phyloP scores from a whole-genome alignment of 2,888 invertebrate genomes.

The Allophyes oxyacanthae region DNA sequence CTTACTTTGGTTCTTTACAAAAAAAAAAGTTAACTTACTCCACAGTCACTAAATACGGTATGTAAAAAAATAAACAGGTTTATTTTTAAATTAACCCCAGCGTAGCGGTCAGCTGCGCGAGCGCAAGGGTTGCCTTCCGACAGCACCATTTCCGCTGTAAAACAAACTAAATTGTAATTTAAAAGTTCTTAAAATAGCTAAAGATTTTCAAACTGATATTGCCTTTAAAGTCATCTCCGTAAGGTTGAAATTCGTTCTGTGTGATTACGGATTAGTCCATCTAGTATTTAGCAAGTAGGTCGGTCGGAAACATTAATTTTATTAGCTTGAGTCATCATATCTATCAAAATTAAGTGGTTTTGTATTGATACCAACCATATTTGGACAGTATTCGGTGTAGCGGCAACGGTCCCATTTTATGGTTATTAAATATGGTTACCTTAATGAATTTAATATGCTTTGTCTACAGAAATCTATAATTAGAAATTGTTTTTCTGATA shows the following conservation, averaged over 20 bases:
- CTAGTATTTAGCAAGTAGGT: constrained; percentile 53
- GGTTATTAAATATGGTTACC: constrained; percentile 41
- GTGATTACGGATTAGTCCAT: constrained; percentile 6
- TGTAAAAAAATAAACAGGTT: constrained; percentile 46
- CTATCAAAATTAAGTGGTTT: constrained; percentile 52
- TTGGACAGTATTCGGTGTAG: constrained; percentile 27
- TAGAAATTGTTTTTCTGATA: neutral
- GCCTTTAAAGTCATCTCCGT: neutral
- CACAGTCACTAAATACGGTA: constrained; percentile 40
- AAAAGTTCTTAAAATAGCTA: constrained; percentile 50
- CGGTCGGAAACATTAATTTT: constrained; percentile 53
- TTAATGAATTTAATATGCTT: constrained; percentile 34
- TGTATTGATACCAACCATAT: constrained; percentile 47
- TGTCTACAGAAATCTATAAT: neutral
- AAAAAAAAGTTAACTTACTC: constrained; percentile 36
- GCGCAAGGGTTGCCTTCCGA: constrained; percentile 57
- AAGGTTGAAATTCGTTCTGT: constrained; percentile 22
- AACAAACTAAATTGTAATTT: constrained; percentile 52
- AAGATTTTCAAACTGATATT: constrained; percentile 5
- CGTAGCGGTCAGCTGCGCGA: constrained; percentile 62
- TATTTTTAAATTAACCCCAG: constrained; percentile 62
- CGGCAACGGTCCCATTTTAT: constrained; percentile 37
- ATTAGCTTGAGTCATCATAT: constrained; percentile 56
- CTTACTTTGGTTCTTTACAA: constrained; percentile 26
- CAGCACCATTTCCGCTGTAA: constrained; percentile 52